Evolutionary conservation across 2,888 invertebrate genomes (phyloP), one percentile per base, ranked within the genome.

Genomic region (Folsomia candida): DNA sequence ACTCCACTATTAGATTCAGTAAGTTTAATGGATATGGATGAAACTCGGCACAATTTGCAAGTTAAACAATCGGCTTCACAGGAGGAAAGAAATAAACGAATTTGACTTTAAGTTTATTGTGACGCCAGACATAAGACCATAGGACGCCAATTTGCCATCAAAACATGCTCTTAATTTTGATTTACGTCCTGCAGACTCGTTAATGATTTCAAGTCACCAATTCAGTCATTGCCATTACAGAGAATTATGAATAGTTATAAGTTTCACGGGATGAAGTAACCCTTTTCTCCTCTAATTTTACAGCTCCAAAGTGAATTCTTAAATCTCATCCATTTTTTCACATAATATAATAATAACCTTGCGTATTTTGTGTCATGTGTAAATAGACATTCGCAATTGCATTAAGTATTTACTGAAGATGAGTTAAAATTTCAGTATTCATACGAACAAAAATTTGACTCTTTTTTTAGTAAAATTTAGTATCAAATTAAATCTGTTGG

Each of bases 101-200:
- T 54, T n/a, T 22, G 22, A 54, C 20, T 54, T 54, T 54, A 54
- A 54, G 54, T 54, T 54, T 6, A 54, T 59, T 66, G 66, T 66
- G 70, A 70, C 70, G 65, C 70, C 70, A 60, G 70, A 64, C 64
- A 64, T 64, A n/a, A 25, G 65, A 65, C 65, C 51, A 65, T 65
- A n/a, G 22, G 65, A 65, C 65, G 67, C 70, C 67, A 67, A 70
- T 62, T 70, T 70, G 51, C 70, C 67, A 67, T 66, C 67, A 67
- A 60, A 70, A 70, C 28, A 57, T 28, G 54, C 65, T 67, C 70
- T 67, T 67, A 67, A 70, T 70, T 70, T 70, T 70, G 70, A 70
- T 67, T 67, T 70, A 70, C 67, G 70, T 62, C 37, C 58, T 29
- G 60, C 65, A 65, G 65, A 65, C 65, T 65, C 18, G 47, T 65